These are phyloP conservation scores for Idaea aversata DNA, from an alignment of 2,888 invertebrate species.

Conservation along the genomic window DNA sequence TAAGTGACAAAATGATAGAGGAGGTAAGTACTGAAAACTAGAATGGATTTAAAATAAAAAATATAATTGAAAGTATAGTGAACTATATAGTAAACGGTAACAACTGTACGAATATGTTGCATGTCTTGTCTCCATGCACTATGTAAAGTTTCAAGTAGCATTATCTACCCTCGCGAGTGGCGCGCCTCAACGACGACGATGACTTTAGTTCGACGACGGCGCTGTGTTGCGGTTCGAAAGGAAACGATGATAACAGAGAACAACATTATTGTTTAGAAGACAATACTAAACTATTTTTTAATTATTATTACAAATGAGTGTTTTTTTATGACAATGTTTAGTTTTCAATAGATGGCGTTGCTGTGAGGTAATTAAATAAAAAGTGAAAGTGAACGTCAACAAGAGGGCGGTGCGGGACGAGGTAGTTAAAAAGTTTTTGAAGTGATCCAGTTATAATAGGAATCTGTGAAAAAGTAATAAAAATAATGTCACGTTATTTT, in stretches of 20 bases:
- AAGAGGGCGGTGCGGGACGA: not conserved
- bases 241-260: constrained; percentile 26
- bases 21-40: not conserved
- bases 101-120: not conserved
- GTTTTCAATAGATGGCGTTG: not conserved
- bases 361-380: not conserved
- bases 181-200: constrained; percentile 8
- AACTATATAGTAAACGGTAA: not conserved
- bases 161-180: constrained; percentile 24
- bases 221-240: constrained; percentile 54
- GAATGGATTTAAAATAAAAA: not conserved
- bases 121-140: constrained; percentile 21
- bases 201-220: constrained; percentile 38
- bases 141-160: constrained; percentile 29
- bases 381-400: not conserved
- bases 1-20: not conserved
- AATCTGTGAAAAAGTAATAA: constrained; percentile 2
- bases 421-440: not conserved
- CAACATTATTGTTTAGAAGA: constrained; percentile 1
- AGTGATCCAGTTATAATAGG: not conserved
- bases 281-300: constrained; percentile 11
- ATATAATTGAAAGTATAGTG: not conserved
- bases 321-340: not conserved
- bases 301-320: not conserved
- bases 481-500: not conserved